Percentiles rank a stretch among this genome's conserved stretches.
Evolutionary conservation across 1,140 invertebrate genomes (phyloP).

Genomic region (Drosophila kikkawai): DNA sequence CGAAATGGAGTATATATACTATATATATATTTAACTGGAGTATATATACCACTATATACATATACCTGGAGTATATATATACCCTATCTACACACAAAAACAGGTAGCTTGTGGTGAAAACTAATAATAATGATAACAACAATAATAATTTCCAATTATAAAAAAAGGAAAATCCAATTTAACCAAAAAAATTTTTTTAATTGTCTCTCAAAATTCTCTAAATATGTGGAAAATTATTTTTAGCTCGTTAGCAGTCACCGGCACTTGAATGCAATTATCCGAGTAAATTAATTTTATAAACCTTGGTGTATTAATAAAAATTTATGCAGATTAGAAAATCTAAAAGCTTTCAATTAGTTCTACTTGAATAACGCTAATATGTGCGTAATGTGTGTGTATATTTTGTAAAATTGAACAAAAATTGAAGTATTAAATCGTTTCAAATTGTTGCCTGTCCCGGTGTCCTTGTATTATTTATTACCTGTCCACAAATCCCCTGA

Average conservation of each 20-base stretch:
- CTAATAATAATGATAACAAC: background rate
- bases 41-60: background rate
- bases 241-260: background rate
- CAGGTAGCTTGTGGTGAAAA: background rate
- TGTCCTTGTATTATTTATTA: background rate
- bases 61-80: too few species aligned
- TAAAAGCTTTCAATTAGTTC: conserved; percentile 26
- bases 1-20: background rate
- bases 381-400: background rate
- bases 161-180: conserved; percentile 1
- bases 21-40: too few species aligned
- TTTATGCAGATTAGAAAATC: conserved; percentile 35
- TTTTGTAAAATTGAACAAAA: background rate
- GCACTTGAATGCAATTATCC: conserved; percentile 26
- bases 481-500: conserved; percentile 7
- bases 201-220: background rate
- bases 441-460: background rate
- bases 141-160: conserved; percentile 4
- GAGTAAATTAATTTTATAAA: conserved; percentile 20
- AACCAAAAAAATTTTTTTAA: background rate
- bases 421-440: conserved; percentile 4
- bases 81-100: background rate
- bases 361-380: conserved; percentile 19
- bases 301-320: conserved; percentile 16
- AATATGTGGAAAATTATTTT: conserved; percentile 12